These are phyloP conservation scores for Folsomia manolachei DNA, from an alignment of 2,888 invertebrate genomes.

Conservation along the genomic window DNA sequence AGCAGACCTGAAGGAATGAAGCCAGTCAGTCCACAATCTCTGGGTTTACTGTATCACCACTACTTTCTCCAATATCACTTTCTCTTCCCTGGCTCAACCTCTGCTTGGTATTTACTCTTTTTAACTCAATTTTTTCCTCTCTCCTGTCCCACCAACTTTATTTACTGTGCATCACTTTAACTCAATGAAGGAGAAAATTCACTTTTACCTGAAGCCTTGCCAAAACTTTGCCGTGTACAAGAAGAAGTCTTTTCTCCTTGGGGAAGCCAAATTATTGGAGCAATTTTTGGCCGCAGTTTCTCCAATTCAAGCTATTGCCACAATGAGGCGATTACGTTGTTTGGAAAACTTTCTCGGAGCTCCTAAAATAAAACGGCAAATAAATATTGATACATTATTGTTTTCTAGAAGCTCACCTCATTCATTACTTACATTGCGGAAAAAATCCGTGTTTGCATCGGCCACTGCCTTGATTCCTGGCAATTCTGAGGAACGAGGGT, in stretches of 20 bases:
- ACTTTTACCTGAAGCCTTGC: slow-evolving; percentile 38
- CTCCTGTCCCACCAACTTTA: background rate
- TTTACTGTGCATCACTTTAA: background rate
- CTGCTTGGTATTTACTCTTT: background rate
- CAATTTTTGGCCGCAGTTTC: slow-evolving; percentile 32
- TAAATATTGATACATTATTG: too few species aligned
- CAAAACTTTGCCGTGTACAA: too few species aligned
- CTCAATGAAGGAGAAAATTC: slow-evolving; percentile 12
- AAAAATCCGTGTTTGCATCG: slow-evolving; percentile 8
- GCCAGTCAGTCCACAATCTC: background rate
- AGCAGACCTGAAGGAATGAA: background rate
- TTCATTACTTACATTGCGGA: background rate
- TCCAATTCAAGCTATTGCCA: slow-evolving; percentile 44
- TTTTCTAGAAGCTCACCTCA: too few species aligned
- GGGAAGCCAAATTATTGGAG: slow-evolving; percentile 25
- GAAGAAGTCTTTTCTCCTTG: slow-evolving; percentile 34
- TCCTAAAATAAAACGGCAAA: slow-evolving; percentile 6
- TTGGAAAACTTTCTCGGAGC: slow-evolving; percentile 7
- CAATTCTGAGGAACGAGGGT: background rate
- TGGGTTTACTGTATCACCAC: too few species aligned
- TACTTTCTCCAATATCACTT: background rate
- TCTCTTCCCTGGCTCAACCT: background rate
- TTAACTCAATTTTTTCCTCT: too few species aligned
- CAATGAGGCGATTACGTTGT: slow-evolving; percentile 45
- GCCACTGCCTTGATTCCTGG: slow-evolving; percentile 16